Base-by-base conservation (phyloP, 1,140 invertebrate genomes). In the Bombyx mandarina region DNA sequence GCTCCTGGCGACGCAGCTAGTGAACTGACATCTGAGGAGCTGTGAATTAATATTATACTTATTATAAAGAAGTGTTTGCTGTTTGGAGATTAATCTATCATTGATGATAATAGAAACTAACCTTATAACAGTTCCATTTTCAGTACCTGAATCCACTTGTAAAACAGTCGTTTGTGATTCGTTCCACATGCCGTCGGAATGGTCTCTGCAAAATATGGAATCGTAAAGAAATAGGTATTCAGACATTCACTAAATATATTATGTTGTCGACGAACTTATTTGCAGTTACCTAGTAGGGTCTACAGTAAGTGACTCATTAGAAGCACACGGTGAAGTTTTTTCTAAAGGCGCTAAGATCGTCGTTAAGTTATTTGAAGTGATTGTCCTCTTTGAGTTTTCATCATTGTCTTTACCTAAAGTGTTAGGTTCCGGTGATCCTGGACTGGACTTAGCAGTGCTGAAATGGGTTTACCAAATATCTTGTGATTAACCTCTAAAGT, bases 181-280 rank as follows among this genome's bases (percentile, higher is more conserved):
- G 82, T 95, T 96, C 94, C 94, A 96, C 70, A 94, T 92, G 45
- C 93, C 93, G 77, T 95, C 94, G 45, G 94, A 95, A 76, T 95
- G 94, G 77, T 95, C 94, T 73, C 93, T 91, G 59, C 52, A 86
- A 56, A 43, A 35, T 35, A 35, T 35, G 26, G 26, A 35, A 35
- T 35, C 2, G 26, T 35, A 3, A 35, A 35, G 26, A 35, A 35
- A 35, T 35, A 35, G 4, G 4, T 2, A 5, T 5, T 35, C 2
- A 35, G 26, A 18, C 12, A 18, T 18, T 18, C 4, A 35, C 4
- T 35, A 35, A 35, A 35, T 35, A 3, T 35, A 3, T 35, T 3
- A 35, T 35, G 4, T 35, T 35, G 26, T 35, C 26, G 26, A 35
- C 2, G 26, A 35, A 35, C 8, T 50, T 50, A 18, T 50, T 50